phyloP scores from a whole-genome alignment of 1,140 invertebrate genomes.

The Panonychus citri region DNA sequence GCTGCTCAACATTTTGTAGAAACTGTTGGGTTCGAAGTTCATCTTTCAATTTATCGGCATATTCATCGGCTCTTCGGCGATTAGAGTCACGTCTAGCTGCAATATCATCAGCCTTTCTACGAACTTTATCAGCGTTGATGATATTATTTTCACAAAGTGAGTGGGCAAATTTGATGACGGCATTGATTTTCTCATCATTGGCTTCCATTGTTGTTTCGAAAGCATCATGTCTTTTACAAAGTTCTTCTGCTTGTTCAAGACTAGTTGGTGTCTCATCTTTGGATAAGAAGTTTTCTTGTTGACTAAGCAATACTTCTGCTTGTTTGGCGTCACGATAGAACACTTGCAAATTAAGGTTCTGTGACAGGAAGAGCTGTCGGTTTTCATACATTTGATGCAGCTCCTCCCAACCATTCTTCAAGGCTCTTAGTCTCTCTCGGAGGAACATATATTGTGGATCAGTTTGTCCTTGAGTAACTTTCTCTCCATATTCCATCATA shows the following conservation, averaged over 20 bases:
- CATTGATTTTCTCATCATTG: slow-evolving; percentile 97
- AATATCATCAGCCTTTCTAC: slow-evolving; percentile 84
- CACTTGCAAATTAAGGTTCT: slow-evolving; percentile 80
- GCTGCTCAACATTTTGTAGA: slow-evolving; percentile 88
- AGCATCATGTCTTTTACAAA: slow-evolving; percentile 90
- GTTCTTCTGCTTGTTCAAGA: slow-evolving; percentile 87
- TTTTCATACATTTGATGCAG: slow-evolving; percentile 99
- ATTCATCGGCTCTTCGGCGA: slow-evolving; percentile 61
- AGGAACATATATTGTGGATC: slow-evolving; percentile 99
- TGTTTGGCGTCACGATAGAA: slow-evolving; percentile 90
- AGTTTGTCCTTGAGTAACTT: slow-evolving; percentile 50
- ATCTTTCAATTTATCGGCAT: slow-evolving; percentile 81
- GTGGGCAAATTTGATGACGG: slow-evolving; percentile 72
- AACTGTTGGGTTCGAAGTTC: slow-evolving; percentile 85
- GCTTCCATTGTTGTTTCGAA: slow-evolving; percentile 99
- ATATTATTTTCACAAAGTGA: slow-evolving; percentile 67
- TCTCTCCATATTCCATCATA: slow-evolving; percentile 98
- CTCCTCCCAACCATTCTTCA: slow-evolving; percentile 97
- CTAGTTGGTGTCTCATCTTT: slow-evolving; percentile 85
- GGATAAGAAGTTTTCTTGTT: slow-evolving; percentile 83
- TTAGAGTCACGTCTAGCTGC: slow-evolving; percentile 62
- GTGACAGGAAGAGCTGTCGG: slow-evolving; percentile 72
- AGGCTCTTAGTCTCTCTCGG: slow-evolving; percentile 75
- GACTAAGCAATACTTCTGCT: slow-evolving; percentile 84
- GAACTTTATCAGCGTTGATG: slow-evolving; percentile 74